Evolutionary conservation across 2,113 vertebrate species (phyloP).

Genomic region (Phalacrocorax pelagicus): DNA sequence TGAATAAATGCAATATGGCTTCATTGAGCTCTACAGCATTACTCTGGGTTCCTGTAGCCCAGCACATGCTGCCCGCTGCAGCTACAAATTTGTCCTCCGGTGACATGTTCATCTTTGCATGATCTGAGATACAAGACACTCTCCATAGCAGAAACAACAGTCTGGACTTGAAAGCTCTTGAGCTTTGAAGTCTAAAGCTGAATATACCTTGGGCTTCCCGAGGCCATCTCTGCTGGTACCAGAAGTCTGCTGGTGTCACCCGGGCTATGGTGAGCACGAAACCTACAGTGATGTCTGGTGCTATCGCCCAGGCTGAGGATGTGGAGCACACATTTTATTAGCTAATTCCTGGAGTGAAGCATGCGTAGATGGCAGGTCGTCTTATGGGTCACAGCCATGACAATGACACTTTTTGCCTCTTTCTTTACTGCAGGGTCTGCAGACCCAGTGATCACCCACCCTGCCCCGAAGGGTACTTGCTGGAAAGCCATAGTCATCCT

Average conservation of each 20-base stretch:
- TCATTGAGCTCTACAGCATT: neutral
- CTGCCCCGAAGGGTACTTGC: neutral
- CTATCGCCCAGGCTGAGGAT: neutral
- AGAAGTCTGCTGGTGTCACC: neutral
- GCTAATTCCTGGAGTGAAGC: neutral
- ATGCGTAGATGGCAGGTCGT: neutral
- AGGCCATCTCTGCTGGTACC: neutral
- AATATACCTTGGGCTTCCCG: fast-evolving
- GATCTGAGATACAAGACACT: neutral
- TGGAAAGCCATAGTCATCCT: neutral
- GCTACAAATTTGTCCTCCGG: neutral
- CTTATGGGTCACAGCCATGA: neutral
- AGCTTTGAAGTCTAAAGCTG: too few relatives aligned
- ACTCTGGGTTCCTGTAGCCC: neutral
- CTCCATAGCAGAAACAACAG: neutral
- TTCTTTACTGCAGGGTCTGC: neutral
- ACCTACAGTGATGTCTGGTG: neutral
- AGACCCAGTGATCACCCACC: neutral
- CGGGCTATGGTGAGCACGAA: neutral
- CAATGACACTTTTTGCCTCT: neutral
- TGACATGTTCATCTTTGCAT: fast-evolving
- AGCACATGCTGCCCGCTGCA: neutral
- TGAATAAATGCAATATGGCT: neutral
- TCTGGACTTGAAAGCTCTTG: neutral
- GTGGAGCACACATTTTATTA: neutral